Evolutionary conservation across 2,888 invertebrate species (phyloP), one percentile per base, ranked within the genome.

Genomic region (Cosmia pyralina): DNA sequence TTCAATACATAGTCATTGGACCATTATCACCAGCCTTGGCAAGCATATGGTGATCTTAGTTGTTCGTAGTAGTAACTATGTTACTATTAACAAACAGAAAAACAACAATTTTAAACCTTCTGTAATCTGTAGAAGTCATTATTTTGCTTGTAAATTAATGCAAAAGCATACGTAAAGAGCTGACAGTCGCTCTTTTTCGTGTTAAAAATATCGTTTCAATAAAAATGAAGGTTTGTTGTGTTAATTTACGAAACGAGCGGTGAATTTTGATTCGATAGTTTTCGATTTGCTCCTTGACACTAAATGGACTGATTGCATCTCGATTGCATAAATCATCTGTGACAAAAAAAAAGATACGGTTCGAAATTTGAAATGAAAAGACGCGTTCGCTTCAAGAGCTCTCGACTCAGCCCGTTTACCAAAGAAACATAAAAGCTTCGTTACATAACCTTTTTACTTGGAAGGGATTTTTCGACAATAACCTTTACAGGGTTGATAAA

Each of bases 401-500:
- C 34, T 74, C 64, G 19, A 63, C 48, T 68, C 62, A 69, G 58
- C 46, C 55, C 59, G 50, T 75, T 74, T 72, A 68, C 59, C 63
- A 70, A 63, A 65, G 28, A 82, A 70, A 79, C 72, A 63, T 69
- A 73, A 69, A 59, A 69, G 19, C 38, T 71, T 50, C 59, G 73
- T 77, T 84, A 74, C 64, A 67, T 62, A 84, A 85, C 64, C 68
- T 72, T 68, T 72, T 79, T 74, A 44, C 69, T 69, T 62, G 19
- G 34, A 44, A 72, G 55, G 57, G 52, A 64, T 50, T 69, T 69
- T 69, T 81, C 38, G 59, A 68, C 66, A 68, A 66, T 77, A 71
- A 81, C 73, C 75, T 85, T 83, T 50, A 48, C 22, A 77, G 73
- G 76, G 76, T 71, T 81, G 76, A 83, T 79, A 53, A 71, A 73